These are phyloP conservation scores for Paelopatides confundens DNA, from an alignment of 53 echinoderm and acorn worm species.

Conservation along the genomic window DNA sequence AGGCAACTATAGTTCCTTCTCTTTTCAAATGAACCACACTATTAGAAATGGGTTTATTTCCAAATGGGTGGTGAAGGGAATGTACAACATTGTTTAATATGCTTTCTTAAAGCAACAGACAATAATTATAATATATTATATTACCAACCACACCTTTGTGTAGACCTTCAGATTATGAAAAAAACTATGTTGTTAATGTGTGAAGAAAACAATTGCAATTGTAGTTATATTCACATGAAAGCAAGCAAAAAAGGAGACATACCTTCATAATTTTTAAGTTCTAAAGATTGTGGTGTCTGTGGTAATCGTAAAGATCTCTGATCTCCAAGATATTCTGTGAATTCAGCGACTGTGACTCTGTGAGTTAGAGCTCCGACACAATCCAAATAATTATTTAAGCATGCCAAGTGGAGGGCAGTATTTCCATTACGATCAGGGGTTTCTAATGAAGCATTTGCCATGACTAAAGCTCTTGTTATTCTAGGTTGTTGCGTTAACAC, in stretches of 20 bases:
- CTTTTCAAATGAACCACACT: not conserved
- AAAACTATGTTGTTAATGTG: too few species aligned
- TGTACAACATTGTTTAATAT: not conserved
- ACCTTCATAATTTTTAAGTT: slow-evolving; percentile 97
- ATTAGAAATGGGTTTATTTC: not conserved
- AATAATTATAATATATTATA: too few species aligned
- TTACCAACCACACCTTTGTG: too few species aligned
- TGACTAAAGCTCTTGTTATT: slow-evolving; percentile 73
- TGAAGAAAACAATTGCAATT: too few species aligned
- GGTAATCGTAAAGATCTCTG: slow-evolving; percentile 44
- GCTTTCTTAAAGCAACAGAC: too few species aligned
- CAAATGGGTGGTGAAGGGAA: not conserved
- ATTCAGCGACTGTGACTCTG: slow-evolving; percentile 60
- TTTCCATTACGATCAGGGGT: slow-evolving; percentile 78
- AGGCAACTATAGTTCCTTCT: not conserved
- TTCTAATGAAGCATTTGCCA: slow-evolving; percentile 80
- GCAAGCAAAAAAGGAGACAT: not conserved
- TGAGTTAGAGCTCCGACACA: slow-evolving; percentile 76
- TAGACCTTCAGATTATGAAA: too few species aligned
- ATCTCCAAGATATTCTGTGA: slow-evolving; percentile 45
- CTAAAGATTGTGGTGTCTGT: slow-evolving; percentile 76
- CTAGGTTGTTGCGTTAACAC: slow-evolving; percentile 72
- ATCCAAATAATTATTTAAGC: slow-evolving; percentile 53
- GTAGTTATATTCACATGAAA: too few species aligned
- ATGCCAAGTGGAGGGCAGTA: slow-evolving; percentile 91